These are phyloP conservation scores for Sebastes diaconus DNA, from an alignment of 2,797 vertebrate genomes.

Conservation along the genomic window DNA sequence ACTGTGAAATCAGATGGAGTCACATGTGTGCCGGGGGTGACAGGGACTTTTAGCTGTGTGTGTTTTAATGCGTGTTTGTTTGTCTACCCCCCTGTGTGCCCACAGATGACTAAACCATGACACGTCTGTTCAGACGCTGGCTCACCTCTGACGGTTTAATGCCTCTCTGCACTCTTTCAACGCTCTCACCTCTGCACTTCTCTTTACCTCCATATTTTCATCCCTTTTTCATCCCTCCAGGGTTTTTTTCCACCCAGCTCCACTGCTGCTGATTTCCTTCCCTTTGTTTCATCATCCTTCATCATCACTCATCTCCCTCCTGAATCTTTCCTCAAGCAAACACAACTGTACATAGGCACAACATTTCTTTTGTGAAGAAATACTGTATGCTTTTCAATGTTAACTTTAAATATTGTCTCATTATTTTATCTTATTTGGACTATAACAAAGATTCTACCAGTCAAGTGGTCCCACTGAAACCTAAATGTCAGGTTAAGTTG, in stretches of 20 bases:
- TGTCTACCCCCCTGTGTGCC: background rate
- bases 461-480: background rate
- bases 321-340: background rate
- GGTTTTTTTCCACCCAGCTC: background rate
- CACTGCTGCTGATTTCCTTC: background rate
- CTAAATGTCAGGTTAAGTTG: background rate
- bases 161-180: slow-evolving; percentile 7
- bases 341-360: background rate
- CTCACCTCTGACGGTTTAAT: slow-evolving; percentile 15
- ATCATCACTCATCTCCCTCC: background rate
- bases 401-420: background rate
- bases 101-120: slow-evolving; percentile 28
- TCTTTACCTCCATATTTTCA: background rate
- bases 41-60: background rate
- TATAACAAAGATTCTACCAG: too few species aligned
- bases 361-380: background rate
- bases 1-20: slow-evolving; percentile 29
- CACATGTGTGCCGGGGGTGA: slow-evolving; percentile 15
- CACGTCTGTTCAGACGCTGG: background rate
- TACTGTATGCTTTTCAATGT: background rate
- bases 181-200: background rate
- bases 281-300: slow-evolving; percentile 17
- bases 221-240: background rate
- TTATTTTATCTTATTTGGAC: background rate
- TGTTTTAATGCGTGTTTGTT: background rate